Evolutionary conservation across 1,140 invertebrate genomes (phyloP).

Genomic region (Dreissena polymorpha): DNA sequence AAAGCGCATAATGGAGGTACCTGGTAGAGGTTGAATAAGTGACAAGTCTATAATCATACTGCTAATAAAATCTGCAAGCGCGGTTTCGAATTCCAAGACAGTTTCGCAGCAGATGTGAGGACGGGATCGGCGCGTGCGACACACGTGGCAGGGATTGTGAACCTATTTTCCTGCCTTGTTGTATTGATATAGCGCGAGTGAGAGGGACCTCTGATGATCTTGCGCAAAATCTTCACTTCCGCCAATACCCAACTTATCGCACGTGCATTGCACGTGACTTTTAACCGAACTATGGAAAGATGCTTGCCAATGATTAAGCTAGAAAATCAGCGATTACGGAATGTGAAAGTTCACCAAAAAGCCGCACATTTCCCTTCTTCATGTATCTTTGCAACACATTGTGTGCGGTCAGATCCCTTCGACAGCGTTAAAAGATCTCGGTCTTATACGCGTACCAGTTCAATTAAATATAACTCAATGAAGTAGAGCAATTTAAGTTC

Average conservation of each 20-base stretch:
- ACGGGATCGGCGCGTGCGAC: constrained; percentile 7
- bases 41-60: constrained; percentile 25
- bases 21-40: constrained; percentile 6
- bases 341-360: constrained; percentile 34
- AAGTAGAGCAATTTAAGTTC: too few species aligned
- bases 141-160: not conserved
- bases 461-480: too few species aligned
- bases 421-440: too few species aligned
- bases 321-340: constrained; percentile 32
- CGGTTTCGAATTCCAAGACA: constrained; percentile 32
- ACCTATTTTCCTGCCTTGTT: constrained; percentile 14
- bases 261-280: constrained; percentile 45
- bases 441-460: too few species aligned
- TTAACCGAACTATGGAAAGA: constrained; percentile 28
- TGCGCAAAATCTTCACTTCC: constrained; percentile 48
- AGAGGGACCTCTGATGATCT: constrained; percentile 7
- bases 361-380: not conserved
- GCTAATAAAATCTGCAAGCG: constrained; percentile 18
- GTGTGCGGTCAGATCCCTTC: too few species aligned
- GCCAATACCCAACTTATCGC: not conserved
- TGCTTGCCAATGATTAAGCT: constrained; percentile 49
- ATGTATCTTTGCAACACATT: not conserved
- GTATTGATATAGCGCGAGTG: constrained; percentile 6
- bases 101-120: constrained; percentile 45
- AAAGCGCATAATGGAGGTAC: not conserved